A percentile compares a stretch with the other conserved stretches of the same genome.
Conservation (phyloP, 1,140 invertebrate species). For the Dreissena rostriformis region DNA sequence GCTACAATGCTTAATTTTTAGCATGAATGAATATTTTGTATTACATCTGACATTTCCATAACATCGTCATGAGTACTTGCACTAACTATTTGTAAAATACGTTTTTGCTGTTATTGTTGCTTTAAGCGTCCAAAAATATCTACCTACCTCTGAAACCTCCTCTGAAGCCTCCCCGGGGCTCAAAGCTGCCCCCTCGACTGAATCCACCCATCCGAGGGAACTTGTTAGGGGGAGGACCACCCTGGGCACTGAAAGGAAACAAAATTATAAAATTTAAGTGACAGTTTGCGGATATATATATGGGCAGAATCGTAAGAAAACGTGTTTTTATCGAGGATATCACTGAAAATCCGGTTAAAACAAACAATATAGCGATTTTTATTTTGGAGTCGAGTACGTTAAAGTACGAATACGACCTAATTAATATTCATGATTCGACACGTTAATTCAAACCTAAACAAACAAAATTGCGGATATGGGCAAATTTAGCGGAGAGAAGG, state of each 20-base stretch:
- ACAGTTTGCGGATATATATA: not conserved
- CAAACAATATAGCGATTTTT: too few relatives aligned
- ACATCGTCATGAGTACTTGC: not conserved
- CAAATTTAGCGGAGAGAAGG: too few relatives aligned
- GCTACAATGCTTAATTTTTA: not conserved
- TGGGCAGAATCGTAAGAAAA: too few relatives aligned
- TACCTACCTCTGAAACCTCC: conserved; percentile 42
- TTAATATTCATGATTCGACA: too few relatives aligned
- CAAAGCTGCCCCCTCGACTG: conserved; percentile 50
- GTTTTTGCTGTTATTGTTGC: not conserved
- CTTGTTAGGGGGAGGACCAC: conserved; percentile 51
- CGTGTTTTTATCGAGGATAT: too few relatives aligned
- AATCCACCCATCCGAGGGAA: conserved; percentile 52
- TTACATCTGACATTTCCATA: not conserved
- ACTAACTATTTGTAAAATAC: not conserved
- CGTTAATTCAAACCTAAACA: too few relatives aligned
- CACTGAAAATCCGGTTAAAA: too few relatives aligned
- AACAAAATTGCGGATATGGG: too few relatives aligned
- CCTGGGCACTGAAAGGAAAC: conserved; percentile 38
- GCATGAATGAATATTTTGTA: not conserved
- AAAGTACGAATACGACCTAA: too few relatives aligned
- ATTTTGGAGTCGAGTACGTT: too few relatives aligned
- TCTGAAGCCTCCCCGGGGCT: conserved; percentile 55
- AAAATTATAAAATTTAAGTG: conserved; percentile 1
- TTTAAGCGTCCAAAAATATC: not conserved